Conservation (phyloP, 2,888 invertebrate species). For the Callimorpha dominula region DNA sequence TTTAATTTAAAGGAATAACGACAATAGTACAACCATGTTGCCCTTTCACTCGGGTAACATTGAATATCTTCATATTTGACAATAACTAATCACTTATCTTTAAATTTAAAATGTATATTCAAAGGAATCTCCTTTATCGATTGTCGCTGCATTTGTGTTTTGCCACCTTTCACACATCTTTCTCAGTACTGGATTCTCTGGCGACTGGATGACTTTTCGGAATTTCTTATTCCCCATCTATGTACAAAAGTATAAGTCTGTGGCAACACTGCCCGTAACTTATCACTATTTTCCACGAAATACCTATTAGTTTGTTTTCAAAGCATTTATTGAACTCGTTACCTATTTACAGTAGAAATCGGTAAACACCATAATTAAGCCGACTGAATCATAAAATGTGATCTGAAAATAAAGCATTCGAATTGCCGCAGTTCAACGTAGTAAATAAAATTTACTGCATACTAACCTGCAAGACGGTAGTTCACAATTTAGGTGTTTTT, state of each 20-base stretch:
- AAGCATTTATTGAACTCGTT: conserved; percentile 2
- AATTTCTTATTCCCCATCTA: background rate
- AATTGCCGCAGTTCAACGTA: conserved; percentile 19
- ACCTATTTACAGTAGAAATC: conserved; percentile 10
- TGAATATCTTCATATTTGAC: too few species aligned
- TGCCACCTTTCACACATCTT: too few species aligned
- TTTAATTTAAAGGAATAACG: background rate
- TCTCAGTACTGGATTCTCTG: too few species aligned
- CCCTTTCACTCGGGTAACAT: too few species aligned
- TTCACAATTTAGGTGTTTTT: conserved; percentile 26
- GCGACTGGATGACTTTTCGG: background rate
- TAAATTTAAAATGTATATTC: background rate
- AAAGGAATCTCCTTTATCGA: background rate
- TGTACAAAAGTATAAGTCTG: background rate
- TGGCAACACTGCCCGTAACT: background rate
- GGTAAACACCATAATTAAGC: conserved; percentile 19
- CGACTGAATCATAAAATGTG: conserved; percentile 12
- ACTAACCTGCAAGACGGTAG: conserved; percentile 20
- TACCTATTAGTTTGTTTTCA: background rate
- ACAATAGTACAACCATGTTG: too few species aligned
- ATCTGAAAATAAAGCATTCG: conserved; percentile 25
- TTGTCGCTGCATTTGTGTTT: background rate
- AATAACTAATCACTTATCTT: too few species aligned
- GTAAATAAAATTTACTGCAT: conserved; percentile 28
- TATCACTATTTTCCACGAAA: background rate